Base-by-base conservation (phyloP, 2,888 invertebrate species). In the Drepana falcataria region DNA sequence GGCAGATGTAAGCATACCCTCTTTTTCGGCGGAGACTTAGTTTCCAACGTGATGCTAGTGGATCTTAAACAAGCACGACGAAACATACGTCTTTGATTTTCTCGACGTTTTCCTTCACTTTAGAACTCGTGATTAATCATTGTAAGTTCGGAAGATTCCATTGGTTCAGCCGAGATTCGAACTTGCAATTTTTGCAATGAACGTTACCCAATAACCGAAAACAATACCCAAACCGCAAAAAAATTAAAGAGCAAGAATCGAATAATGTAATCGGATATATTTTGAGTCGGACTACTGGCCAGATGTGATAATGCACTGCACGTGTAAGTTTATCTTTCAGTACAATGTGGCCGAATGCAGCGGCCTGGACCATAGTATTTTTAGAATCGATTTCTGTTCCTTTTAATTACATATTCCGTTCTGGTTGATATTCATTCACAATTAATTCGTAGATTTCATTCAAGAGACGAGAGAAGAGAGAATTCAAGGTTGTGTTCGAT, bases 291-390 rank as follows among this genome's bases (percentile, higher is more conserved):
- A 40, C 51, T 44, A 53, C 64, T 65, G 54, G 57, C 77, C 83
- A 81, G 77, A 81, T 83, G 83, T 73, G 75, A 76, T 82, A 81
- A 81, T 82, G 80, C 76, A 71, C 56, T 71, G 69, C 83, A 83
- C 79, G 66, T 83, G 83, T 81, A 77, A 48, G 68, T 68, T 79
- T 73, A 77, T 81, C 79, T 79, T 71, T 66, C 66, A 63, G 58
- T 71, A 73, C 72, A 68, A 79, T 79, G 66, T 69, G 65, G 60
- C 55, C 58, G 68, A 74, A 69, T 68, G 69, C 53, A 53, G 35
- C 47, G 47, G 7, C 21, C 48, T 52, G 68, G 69, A 59, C 60
- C 61, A 68, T 69, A 66, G 64, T 83, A 83, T 83, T 79, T 79
- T 73, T 80, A 80, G 83, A 78, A 58, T 61, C 64, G 63, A 66